phyloP scores from a whole-genome alignment of 2,113 vertebrate genomes.

The Pardalotus punctatus region DNA sequence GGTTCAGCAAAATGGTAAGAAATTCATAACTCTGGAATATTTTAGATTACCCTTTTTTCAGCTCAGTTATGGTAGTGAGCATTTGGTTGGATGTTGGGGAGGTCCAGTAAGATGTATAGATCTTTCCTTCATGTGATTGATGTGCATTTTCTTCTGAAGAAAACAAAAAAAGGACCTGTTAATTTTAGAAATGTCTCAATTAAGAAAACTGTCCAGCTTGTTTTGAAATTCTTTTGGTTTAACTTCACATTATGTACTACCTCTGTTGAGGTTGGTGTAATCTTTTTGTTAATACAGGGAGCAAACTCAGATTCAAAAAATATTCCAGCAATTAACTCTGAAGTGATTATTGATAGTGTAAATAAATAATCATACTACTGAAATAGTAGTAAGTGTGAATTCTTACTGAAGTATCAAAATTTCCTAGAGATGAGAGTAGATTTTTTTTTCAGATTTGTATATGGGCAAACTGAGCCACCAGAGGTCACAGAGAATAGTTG shows the following conservation, averaged over 20 bases:
- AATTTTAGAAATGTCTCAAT: neutral
- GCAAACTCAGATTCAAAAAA: neutral
- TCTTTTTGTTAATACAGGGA: neutral
- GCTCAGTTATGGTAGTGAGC: neutral
- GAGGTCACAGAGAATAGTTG: constrained; percentile 31
- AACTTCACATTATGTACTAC: neutral
- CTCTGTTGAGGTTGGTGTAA: neutral
- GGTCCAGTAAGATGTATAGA: neutral
- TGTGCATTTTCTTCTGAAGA: neutral
- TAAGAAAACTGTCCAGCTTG: neutral
- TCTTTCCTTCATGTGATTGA: neutral
- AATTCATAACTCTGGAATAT: neutral
- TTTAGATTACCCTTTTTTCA: neutral
- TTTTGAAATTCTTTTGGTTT: neutral
- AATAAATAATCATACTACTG: neutral
- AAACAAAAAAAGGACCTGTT: neutral
- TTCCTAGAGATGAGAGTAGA: neutral
- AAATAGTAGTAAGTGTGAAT: neutral
- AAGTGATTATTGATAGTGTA: neutral
- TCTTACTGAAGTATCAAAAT: neutral
- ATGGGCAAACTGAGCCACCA: constrained; percentile 21
- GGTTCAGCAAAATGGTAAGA: neutral
- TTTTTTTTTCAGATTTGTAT: neutral
- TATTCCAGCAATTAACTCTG: neutral
- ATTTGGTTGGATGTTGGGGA: neutral